A percentile compares a stretch with the other conserved stretches of the same genome.
These are phyloP conservation scores for Ahaetulla prasina DNA, from an alignment of 2,113 vertebrate genomes.

Conservation along the genomic window DNA sequence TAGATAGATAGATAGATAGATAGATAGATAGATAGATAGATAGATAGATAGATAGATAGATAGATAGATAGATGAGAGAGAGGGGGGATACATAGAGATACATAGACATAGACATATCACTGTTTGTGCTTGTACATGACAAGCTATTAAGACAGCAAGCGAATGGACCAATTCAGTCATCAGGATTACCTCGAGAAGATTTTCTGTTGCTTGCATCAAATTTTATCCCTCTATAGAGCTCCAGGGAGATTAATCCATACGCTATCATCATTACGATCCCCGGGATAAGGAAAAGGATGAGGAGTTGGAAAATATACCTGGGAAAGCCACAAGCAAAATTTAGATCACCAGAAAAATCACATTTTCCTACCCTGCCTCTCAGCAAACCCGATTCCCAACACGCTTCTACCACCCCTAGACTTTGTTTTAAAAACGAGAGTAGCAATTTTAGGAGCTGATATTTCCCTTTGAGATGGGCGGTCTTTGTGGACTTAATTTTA, in stretches of 20 bases:
- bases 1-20: no score
- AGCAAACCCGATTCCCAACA: background rate
- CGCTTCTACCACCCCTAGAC: background rate
- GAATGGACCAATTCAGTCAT: background rate
- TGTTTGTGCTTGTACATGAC: background rate
- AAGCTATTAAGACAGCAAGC: background rate
- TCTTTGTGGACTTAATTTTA: no score
- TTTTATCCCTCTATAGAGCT: constrained; percentile 91
- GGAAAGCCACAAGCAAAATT: constrained; percentile 30
- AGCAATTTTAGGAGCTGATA: background rate
- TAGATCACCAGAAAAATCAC: background rate
- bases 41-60: no score
- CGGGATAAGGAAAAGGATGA: constrained; percentile 92
- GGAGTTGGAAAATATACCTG: constrained; percentile 89
- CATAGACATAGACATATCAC: no score
- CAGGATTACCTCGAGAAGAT: constrained; percentile 77
- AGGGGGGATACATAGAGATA: no score
- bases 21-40: no score
- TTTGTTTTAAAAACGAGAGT: background rate
- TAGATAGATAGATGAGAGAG: no score
- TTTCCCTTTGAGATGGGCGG: no score
- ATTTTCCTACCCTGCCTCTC: background rate
- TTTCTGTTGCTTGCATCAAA: constrained; percentile 85
- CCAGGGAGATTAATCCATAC: constrained; percentile 90
- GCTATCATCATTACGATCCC: constrained; percentile 93